phyloP scores from a whole-genome alignment of 2,113 vertebrate species.

The Otolemur garnettii region DNA sequence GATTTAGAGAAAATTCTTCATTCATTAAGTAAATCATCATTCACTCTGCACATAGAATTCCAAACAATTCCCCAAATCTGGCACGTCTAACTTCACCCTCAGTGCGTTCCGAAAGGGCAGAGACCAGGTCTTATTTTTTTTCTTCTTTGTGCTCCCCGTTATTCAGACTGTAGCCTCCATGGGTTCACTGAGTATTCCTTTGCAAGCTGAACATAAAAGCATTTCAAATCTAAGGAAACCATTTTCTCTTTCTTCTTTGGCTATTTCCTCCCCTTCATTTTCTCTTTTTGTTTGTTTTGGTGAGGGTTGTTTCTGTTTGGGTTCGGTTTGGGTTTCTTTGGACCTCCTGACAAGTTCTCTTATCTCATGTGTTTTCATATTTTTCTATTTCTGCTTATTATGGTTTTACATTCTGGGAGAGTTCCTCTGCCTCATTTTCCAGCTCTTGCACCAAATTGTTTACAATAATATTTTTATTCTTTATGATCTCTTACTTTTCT shows the following conservation, averaged over 20 bases:
- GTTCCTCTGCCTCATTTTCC: slow-evolving; percentile 36
- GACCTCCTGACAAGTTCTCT: background rate
- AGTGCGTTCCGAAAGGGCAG: background rate
- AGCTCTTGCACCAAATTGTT: slow-evolving; percentile 4
- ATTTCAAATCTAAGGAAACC: background rate
- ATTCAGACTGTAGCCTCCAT: background rate
- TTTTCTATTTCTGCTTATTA: slow-evolving; percentile 21
- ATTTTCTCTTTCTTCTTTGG: background rate
- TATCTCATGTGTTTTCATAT: background rate
- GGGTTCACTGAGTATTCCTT: no score
- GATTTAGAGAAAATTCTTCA: slow-evolving; percentile 12
- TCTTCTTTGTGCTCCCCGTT: background rate
- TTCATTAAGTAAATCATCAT: slow-evolving; percentile 35
- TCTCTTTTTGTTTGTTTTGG: background rate
- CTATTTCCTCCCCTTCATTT: background rate
- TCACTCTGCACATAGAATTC: background rate
- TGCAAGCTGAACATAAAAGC: background rate
- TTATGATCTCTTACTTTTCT: slow-evolving; percentile 34
- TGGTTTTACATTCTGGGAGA: background rate
- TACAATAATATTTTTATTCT: slow-evolving; percentile 32
- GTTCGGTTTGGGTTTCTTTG: background rate
- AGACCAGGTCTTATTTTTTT: background rate
- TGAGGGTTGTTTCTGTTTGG: background rate
- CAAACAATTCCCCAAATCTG: background rate
- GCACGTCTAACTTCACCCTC: background rate